Conservation (phyloP, 2,888 invertebrate species). For the Nematopogon swammerdamellus region DNA sequence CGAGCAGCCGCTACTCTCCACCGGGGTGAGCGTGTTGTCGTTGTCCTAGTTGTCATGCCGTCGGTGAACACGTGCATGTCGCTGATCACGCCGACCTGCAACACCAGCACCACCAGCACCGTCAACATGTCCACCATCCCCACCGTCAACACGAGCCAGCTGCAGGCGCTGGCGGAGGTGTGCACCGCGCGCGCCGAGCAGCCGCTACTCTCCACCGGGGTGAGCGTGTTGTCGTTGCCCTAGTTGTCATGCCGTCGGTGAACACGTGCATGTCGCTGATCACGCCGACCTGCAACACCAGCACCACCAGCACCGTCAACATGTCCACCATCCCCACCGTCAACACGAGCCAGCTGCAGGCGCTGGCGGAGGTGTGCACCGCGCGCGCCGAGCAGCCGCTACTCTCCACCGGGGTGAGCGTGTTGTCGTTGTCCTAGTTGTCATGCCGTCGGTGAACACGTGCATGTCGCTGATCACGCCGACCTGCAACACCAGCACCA, state of each 20-base stretch:
- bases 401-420: too few relatives aligned
- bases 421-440: too few relatives aligned
- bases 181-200: constrained; percentile 48
- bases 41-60: too few relatives aligned
- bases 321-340: constrained; percentile 39
- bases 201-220: constrained; percentile 5
- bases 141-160: constrained; percentile 64
- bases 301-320: constrained; percentile 48
- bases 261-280: constrained; percentile 80
- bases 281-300: constrained; percentile 41
- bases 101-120: constrained; percentile 35
- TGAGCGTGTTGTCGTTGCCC: too few relatives aligned
- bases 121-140: constrained; percentile 47
- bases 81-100: constrained; percentile 35
- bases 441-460: constrained; percentile 84
- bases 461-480: constrained; percentile 65
- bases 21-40: not conserved
- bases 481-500: constrained; percentile 45
- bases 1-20: constrained; percentile 14
- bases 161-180: constrained; percentile 78
- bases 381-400: constrained; percentile 17
- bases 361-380: constrained; percentile 75
- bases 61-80: constrained; percentile 90
- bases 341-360: constrained; percentile 72
- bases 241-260: constrained; percentile 81